Base-by-base conservation (phyloP, 2,113 vertebrate genomes). In the Lasiurus cinereus region DNA sequence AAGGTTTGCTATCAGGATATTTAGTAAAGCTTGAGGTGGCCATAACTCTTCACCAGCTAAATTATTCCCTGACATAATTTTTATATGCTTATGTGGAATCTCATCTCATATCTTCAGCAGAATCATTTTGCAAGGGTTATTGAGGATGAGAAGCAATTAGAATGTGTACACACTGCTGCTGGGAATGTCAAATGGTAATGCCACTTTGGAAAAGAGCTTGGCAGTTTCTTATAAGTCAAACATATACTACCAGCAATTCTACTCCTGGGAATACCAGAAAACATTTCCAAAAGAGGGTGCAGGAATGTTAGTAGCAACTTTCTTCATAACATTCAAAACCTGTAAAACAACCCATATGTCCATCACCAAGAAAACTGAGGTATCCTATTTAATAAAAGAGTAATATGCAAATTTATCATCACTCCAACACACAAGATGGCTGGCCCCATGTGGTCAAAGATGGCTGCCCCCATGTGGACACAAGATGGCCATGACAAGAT, bases 201-300 rank as follows among this genome's bases (percentile, higher is more conserved):
- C 16, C 8, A 36, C 62, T 73, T 54, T 70, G 12, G 70, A 72
- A 72, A 67, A 78, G 3, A 83, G 6, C 46, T 72, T n/a, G 36
- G 33, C 6, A n/a, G 18, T 84, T 80, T 88, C 16, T 82, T 69
- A 66, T 19, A 36, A 84, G 24, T 50, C 93, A 80, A 96, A 72
- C 5, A 50, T 86, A 94, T 7, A 36, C 11, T 22, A 48, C 3
- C 29, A 46, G 36, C 27, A 89, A 43, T 82, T 77, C 14, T 16
- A 67, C 12, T 69, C 21, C 27, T 52, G 4, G 9, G 22, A 77
- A 62, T 27, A 70, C 3, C 39, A 79, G 48, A 64, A 79, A 91
- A 74, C 36, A 62, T 59, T 21, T 66, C 22, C 31, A 15, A 31
- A n/a, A 67, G 27, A 66, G 13, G 64, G 29, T 91, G 18, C 8